phyloP scores from a whole-genome alignment of 2,888 invertebrate genomes.

The Cecidostiba fungosa region DNA sequence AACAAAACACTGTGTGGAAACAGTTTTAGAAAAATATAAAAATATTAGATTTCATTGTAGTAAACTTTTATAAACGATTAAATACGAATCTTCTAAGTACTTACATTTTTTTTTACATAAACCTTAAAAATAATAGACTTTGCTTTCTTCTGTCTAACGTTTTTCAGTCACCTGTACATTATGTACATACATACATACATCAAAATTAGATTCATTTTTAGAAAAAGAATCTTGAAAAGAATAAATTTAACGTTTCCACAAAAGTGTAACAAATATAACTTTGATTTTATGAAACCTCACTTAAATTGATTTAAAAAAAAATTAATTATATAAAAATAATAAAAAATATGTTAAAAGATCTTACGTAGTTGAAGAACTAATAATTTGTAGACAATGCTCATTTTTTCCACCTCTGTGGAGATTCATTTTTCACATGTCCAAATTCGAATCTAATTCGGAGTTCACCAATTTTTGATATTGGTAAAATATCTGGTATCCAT shows the following conservation, averaged over 20 bases:
- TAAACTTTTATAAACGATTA: background rate
- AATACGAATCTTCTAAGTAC: background rate
- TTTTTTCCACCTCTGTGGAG: slow-evolving; percentile 73
- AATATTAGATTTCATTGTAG: background rate
- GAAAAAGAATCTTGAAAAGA: slow-evolving; percentile 5
- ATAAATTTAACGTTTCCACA: background rate
- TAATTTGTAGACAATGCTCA: slow-evolving; percentile 71
- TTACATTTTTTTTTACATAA: background rate
- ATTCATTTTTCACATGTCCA: slow-evolving; percentile 84
- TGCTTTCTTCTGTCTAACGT: background rate
- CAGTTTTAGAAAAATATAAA: background rate
- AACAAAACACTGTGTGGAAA: background rate
- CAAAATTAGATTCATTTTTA: background rate
- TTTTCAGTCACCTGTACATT: background rate
- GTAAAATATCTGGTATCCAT: slow-evolving; percentile 89
- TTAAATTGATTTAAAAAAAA: background rate
- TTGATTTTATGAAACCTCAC: background rate
- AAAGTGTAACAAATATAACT: background rate
- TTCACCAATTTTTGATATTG: slow-evolving; percentile 87
- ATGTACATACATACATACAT: background rate
- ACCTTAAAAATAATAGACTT: background rate
- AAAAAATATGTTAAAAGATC: background rate
- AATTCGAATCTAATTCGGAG: slow-evolving; percentile 87
- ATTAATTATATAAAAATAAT: background rate
- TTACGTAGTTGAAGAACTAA: slow-evolving; percentile 59